Conservation (phyloP, 2,888 invertebrate genomes). For the Athripsodes cinereus region DNA sequence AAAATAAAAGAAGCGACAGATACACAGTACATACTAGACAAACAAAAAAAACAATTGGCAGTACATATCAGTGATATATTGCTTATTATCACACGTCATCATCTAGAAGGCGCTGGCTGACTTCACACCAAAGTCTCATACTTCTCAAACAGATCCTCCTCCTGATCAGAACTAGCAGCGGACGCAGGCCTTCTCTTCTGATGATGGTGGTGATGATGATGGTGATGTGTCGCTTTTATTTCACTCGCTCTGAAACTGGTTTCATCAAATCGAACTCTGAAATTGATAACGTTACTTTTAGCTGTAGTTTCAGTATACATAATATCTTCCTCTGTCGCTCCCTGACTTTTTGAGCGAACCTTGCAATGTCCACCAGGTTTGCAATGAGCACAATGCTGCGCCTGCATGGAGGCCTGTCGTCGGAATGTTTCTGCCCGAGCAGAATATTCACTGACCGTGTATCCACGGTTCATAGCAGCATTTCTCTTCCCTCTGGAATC, state of each 20-base stretch:
- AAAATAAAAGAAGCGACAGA: not conserved
- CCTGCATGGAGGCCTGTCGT: constrained; percentile 22
- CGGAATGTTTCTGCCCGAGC: constrained; percentile 19
- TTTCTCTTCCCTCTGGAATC: constrained; percentile 23
- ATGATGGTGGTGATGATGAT: not conserved
- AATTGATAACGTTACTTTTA: constrained; percentile 13
- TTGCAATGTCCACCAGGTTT: constrained; percentile 18
- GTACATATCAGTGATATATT: not conserved
- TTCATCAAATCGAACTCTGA: constrained; percentile 25
- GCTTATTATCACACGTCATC: too few species aligned
- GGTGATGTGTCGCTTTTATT: too few species aligned
- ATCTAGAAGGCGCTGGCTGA: too few species aligned
- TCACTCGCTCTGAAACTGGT: constrained; percentile 15
- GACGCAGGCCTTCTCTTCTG: constrained; percentile 13
- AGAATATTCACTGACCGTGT: constrained; percentile 24
- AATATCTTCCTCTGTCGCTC: constrained; percentile 24
- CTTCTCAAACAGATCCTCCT: constrained; percentile 42
- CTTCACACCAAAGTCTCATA: constrained; percentile 48
- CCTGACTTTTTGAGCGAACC: constrained; percentile 24
- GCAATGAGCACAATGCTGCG: constrained; percentile 7
- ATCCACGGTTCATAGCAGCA: constrained; percentile 21
- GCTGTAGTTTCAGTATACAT: constrained; percentile 6
- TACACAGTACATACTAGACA: not conserved
- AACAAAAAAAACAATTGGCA: not conserved
- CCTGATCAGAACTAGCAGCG: constrained; percentile 37